A percentile compares a stretch with the other conserved stretches of the same genome.
Conservation (phyloP, 2,113 vertebrate species). For the Pholis gunnellus region DNA sequence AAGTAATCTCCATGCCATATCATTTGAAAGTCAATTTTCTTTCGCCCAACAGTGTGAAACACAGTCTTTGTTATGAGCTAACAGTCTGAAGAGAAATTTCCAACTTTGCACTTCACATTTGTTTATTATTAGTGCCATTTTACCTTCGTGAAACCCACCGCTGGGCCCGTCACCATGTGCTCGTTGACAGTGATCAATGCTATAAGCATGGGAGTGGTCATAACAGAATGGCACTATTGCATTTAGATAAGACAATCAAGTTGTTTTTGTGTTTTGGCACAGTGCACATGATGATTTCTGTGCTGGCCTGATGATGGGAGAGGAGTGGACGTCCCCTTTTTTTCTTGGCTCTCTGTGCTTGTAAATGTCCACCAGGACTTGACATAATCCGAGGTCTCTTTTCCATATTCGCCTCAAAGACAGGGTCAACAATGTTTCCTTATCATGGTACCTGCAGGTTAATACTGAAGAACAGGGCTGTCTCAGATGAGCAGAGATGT, state of each 20-base stretch:
- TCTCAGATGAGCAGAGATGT: conserved; percentile 28
- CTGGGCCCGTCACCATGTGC: conserved; percentile 54
- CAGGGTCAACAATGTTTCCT: neutral
- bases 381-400: conserved; percentile 8
- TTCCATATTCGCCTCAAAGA: conserved; percentile 4
- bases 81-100: conserved; percentile 62
- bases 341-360: conserved; percentile 38
- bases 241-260: conserved; percentile 71
- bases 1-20: neutral
- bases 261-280: conserved; percentile 68
- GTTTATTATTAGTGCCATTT: conserved; percentile 61
- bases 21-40: conserved; percentile 42
- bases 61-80: conserved; percentile 39
- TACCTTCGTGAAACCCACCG: conserved; percentile 39
- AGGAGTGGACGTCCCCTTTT: conserved; percentile 32
- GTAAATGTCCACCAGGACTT: neutral
- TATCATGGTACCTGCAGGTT: conserved; percentile 23
- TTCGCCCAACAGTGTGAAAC: conserved; percentile 27
- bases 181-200: conserved; percentile 64
- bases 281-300: conserved; percentile 63
- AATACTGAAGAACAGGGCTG: conserved; percentile 24
- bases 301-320: conserved; percentile 60
- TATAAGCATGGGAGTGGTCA: conserved; percentile 66
- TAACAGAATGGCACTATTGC: conserved; percentile 76
- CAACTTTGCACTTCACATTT: conserved; percentile 65